Evolutionary conservation across 1,140 invertebrate genomes (phyloP).

Genomic region (Macrosteles quadrilineatus): DNA sequence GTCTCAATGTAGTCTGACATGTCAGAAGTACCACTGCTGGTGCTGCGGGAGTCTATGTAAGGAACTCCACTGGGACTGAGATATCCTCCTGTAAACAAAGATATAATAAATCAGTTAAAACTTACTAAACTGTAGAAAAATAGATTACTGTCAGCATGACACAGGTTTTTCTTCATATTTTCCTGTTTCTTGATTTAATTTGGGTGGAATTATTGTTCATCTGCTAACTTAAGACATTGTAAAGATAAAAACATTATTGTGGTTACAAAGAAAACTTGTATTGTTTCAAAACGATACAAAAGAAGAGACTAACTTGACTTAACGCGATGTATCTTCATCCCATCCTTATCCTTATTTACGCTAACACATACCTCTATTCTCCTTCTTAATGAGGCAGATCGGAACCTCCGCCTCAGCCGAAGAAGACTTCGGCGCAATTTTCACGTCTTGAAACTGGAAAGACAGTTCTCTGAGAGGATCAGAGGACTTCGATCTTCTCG

Average conservation of each 20-base stretch:
- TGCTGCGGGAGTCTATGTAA: slow-evolving; percentile 62
- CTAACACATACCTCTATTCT: slow-evolving; percentile 34
- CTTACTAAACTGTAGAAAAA: too few relatives aligned
- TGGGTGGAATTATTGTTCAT: too few relatives aligned
- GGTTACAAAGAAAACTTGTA: too few relatives aligned
- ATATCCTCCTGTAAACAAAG: not conserved
- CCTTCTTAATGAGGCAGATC: slow-evolving; percentile 52
- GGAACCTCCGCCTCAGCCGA: slow-evolving; percentile 75
- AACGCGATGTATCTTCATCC: too few relatives aligned
- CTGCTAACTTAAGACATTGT: too few relatives aligned
- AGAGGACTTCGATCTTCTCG: slow-evolving; percentile 72
- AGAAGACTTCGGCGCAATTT: slow-evolving; percentile 63
- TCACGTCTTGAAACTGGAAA: slow-evolving; percentile 67
- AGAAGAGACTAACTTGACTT: too few relatives aligned
- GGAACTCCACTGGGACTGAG: slow-evolving; percentile 28
- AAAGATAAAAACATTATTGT: too few relatives aligned
- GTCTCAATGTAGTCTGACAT: slow-evolving; percentile 88
- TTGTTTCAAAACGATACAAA: too few relatives aligned
- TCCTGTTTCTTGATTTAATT: too few relatives aligned
- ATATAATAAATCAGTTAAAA: not conserved
- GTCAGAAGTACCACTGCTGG: slow-evolving; percentile 79
- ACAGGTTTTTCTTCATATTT: too few relatives aligned
- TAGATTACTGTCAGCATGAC: too few relatives aligned
- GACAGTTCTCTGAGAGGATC: slow-evolving; percentile 69
- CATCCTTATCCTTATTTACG: too few relatives aligned